Evolutionary conservation across 2,888 invertebrate genomes (phyloP).

Genomic region (Synergus japonicus): DNA sequence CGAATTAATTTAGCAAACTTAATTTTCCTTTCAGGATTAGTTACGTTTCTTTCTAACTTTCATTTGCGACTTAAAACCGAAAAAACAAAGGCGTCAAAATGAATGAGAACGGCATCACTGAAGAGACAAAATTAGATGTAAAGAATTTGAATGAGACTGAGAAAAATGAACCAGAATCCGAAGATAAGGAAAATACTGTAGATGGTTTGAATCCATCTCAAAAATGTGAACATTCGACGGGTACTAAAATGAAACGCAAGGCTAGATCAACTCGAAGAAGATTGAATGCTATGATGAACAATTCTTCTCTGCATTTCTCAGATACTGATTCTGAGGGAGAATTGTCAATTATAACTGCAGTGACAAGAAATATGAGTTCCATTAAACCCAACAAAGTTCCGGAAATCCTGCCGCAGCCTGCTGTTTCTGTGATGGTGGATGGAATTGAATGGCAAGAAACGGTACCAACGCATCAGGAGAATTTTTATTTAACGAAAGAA

Average conservation of each 20-base stretch:
- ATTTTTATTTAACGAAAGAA: conserved; percentile 48
- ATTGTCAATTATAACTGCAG: conserved; percentile 60
- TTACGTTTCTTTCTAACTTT: neutral
- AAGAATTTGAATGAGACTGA: neutral
- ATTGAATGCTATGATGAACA: conserved; percentile 73
- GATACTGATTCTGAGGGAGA: conserved; percentile 76
- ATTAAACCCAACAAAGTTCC: neutral
- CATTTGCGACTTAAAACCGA: neutral
- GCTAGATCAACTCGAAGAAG: conserved; percentile 69
- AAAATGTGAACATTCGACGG: conserved; percentile 40
- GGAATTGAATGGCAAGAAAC: conserved; percentile 38
- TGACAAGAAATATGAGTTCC: conserved; percentile 40
- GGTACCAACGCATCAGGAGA: conserved; percentile 39
- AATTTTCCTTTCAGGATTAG: conserved; percentile 9
- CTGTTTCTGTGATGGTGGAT: conserved; percentile 68
- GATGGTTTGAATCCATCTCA: neutral
- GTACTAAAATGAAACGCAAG: conserved; percentile 69
- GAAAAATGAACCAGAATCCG: neutral
- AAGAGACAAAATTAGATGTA: neutral
- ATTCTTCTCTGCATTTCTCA: conserved; percentile 73
- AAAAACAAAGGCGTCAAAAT: neutral
- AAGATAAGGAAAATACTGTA: conserved; percentile 11
- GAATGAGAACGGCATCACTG: neutral
- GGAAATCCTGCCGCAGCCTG: conserved; percentile 57
- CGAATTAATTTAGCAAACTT: neutral